Base-by-base conservation (phyloP, 2,888 invertebrate species). In the Augiades crinisus region DNA sequence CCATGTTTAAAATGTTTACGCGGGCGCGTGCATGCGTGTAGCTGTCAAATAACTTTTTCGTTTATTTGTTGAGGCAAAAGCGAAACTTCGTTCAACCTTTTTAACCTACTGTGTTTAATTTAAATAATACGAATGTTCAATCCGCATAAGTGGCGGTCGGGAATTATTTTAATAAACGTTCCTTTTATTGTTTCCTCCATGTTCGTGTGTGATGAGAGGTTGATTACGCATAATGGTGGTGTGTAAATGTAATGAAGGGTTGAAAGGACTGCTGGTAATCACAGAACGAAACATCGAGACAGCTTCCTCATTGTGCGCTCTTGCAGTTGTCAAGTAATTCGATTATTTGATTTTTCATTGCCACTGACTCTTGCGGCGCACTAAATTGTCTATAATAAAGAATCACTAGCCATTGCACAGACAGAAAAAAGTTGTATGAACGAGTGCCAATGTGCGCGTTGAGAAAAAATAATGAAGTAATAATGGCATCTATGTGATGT, bases 241-340 rank as follows among this genome's bases (percentile, higher is more conserved):
- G 79, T 72, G 79, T 83, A 84, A 81, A 84, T 70, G 67, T 87
- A 87, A 88, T 87, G 72, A 81, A 75, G 76, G 83, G 77, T 78
- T 80, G 77, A 65, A 61, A 60, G 50, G 65, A 66, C 68, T 62
- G 64, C 67, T 62, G 61, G 77, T 75, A 83, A 81, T 83, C 79
- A 70, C 68, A 68, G 67, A 60, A 62, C 41, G 12, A 16, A 43
- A 43, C 40, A 43, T 41, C 61, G 65, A 61, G 54, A 41, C 49
- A 53, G 64, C 72, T 81, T 81, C 78, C 80, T 82, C 72, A 79
- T 77, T 81, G 70, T 71, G 57, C 63, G 68, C 68, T 70, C 68
- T 73, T 66, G 67, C 64, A 67, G 61, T 73, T 69, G 17, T 47
- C 24, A 70, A 67, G 68, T 64, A 72, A 77, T 76, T 74, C 74